A percentile compares a stretch with the other conserved stretches of the same genome.
phyloP scores from a whole-genome alignment of 2,113 vertebrate genomes.

The Chaetodon auriga region DNA sequence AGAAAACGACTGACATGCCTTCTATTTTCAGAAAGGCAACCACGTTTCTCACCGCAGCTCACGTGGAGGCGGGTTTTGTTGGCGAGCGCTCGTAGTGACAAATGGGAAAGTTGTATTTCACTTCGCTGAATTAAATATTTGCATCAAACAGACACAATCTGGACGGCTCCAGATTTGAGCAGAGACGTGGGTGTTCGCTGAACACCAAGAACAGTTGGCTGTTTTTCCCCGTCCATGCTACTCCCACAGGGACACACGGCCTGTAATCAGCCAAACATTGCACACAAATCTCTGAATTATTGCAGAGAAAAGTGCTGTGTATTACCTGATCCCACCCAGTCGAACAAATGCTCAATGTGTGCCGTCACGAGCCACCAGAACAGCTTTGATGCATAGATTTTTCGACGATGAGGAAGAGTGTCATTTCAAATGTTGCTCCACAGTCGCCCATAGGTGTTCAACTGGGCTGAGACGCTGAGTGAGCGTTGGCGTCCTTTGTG shows the following conservation, averaged over 20 bases:
- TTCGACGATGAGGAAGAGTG: neutral
- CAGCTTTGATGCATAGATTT: no score
- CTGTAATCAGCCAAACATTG: conserved; percentile 24
- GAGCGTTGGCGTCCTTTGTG: no score
- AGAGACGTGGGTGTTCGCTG: conserved; percentile 55
- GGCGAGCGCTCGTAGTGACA: neutral
- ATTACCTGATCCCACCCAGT: neutral
- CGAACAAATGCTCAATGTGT: neutral
- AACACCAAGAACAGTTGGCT: conserved; percentile 46
- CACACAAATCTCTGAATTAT: conserved; percentile 7
- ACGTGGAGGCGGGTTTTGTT: neutral
- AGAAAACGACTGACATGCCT: neutral
- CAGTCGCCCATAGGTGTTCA: neutral
- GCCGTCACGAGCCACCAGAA: no score
- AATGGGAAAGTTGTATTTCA: conserved; percentile 3
- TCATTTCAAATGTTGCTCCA: neutral
- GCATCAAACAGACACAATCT: conserved; percentile 40
- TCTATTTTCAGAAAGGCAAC: conserved; percentile 19
- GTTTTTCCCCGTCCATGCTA: conserved; percentile 21
- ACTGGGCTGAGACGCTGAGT: no score
- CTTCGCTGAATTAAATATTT: conserved; percentile 41
- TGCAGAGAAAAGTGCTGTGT: conserved; percentile 2
- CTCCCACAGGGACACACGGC: conserved; percentile 53
- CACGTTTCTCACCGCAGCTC: neutral
- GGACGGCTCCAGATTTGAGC: conserved; percentile 29